A percentile compares a stretch with the other conserved stretches of the same genome.
Evolutionary conservation across 2,888 invertebrate species (phyloP).

Genomic region (Lapara coniferarum): DNA sequence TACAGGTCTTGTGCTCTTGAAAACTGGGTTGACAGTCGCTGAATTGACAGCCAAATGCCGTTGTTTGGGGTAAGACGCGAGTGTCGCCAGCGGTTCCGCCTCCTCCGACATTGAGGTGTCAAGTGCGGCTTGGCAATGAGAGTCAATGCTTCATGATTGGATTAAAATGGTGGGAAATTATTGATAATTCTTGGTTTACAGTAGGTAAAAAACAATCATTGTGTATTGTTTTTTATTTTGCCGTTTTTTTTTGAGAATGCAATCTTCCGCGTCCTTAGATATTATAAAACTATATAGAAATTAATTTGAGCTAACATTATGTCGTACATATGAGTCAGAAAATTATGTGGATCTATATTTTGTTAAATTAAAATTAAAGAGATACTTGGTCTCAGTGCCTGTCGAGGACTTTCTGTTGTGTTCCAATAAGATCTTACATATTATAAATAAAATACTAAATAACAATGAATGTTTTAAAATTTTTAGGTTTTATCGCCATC

Average conservation of each 20-base stretch:
- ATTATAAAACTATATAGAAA: no score
- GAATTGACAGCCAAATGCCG: neutral
- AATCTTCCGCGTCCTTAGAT: neutral
- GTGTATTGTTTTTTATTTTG: neutral
- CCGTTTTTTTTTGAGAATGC: neutral
- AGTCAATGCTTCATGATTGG: conserved; percentile 42
- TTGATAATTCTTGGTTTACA: neutral
- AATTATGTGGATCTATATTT: no score
- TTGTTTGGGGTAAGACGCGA: conserved; percentile 29
- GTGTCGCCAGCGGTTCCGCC: conserved; percentile 60
- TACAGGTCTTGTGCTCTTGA: conserved; percentile 29
- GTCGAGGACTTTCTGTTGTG: no score
- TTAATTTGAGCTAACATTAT: no score
- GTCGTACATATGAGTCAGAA: no score
- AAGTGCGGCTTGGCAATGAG: conserved; percentile 44
- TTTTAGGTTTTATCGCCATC: neutral
- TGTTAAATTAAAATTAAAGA: no score
- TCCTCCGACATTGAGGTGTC: conserved; percentile 68
- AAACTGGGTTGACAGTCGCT: conserved; percentile 36
- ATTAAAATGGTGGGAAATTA: conserved; percentile 17
- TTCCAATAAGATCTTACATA: neutral
- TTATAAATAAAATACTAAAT: neutral
- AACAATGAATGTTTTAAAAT: neutral
- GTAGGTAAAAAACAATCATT: neutral
- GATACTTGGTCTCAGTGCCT: no score